A percentile compares a stretch with the other conserved stretches of the same genome.
phyloP scores from a whole-genome alignment of 2,797 vertebrate genomes.

The Paratrypauchen microcephalus region DNA sequence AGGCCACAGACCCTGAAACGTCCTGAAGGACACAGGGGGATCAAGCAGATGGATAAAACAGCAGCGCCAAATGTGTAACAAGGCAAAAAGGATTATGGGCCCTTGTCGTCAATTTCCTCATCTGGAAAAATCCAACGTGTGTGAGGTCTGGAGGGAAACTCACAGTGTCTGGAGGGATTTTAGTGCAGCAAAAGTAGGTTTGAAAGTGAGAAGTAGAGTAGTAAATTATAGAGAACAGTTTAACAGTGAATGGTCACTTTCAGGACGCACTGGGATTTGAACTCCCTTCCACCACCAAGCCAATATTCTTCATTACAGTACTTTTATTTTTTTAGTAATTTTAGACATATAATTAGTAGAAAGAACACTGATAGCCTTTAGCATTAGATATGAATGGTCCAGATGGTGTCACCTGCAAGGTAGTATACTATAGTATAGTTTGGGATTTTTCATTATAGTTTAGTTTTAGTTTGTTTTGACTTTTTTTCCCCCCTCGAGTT shows the following conservation, averaged over 20 bases:
- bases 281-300: too few species aligned
- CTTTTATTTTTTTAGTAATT: too few species aligned
- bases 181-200: conserved; percentile 15
- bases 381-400: too few species aligned
- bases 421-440: too few species aligned
- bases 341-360: too few species aligned
- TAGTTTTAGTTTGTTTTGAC: too few species aligned
- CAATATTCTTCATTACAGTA: too few species aligned
- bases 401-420: too few species aligned
- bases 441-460: too few species aligned
- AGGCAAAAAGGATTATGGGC: conserved; percentile 18
- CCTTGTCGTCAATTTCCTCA: conserved; percentile 22
- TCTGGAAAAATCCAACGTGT: conserved; percentile 42
- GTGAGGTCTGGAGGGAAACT: conserved; percentile 10
- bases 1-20: background rate
- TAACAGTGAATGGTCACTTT: background rate
- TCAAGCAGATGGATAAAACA: conserved; percentile 48
- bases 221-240: background rate
- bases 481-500: too few species aligned
- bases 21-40: conserved; percentile 24
- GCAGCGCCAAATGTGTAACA: conserved; percentile 29
- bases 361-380: too few species aligned
- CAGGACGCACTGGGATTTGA: too few species aligned
- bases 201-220: conserved; percentile 6
- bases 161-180: conserved; percentile 14